Conservation (phyloP, 2,797 vertebrate species). For the Notoglanidium macrostoma region DNA sequence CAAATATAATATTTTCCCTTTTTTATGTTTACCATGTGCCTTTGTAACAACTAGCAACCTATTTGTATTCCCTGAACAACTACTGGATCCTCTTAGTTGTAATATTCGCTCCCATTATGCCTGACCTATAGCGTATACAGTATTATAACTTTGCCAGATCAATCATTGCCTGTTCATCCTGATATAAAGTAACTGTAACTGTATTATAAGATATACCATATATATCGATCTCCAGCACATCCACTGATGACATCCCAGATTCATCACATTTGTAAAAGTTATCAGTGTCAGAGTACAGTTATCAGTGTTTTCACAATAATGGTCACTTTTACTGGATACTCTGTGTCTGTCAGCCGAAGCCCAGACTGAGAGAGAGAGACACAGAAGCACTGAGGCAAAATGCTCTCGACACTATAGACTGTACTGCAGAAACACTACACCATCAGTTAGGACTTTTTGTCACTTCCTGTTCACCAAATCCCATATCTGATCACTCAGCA, state of each 20-base stretch:
- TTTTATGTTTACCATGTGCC: neutral
- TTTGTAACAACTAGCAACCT: neutral
- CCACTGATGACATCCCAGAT: neutral
- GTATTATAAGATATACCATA: neutral
- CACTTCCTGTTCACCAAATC: conserved; percentile 30
- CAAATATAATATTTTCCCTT: neutral
- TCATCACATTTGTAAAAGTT: neutral
- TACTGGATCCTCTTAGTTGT: neutral
- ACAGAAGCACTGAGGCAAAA: neutral
- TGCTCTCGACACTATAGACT: neutral
- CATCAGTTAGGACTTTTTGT: conserved; percentile 23
- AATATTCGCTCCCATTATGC: neutral
- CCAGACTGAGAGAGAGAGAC: neutral
- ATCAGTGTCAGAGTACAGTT: neutral
- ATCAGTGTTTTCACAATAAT: neutral
- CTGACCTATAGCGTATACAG: neutral
- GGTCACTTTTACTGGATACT: neutral
- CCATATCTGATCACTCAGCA: conserved; percentile 46
- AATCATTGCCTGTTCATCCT: neutral
- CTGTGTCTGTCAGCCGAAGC: neutral
- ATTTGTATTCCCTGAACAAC: neutral
- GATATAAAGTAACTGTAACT: neutral
- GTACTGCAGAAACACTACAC: conserved; percentile 50
- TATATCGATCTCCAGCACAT: neutral
- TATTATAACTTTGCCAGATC: neutral